phyloP scores from a whole-genome alignment of 2,888 invertebrate genomes.

The Macrosiphum euphorbiae region DNA sequence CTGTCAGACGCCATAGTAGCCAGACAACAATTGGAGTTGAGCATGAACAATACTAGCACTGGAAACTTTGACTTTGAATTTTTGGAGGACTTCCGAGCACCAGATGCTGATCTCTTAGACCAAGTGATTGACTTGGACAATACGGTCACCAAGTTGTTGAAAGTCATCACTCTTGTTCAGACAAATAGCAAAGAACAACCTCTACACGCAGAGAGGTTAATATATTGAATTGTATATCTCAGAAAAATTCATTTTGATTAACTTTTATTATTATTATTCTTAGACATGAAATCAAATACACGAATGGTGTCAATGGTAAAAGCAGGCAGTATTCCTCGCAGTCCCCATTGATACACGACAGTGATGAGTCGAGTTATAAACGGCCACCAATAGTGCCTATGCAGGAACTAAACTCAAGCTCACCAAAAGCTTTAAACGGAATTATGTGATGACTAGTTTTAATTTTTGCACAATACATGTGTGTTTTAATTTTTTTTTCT shows the following conservation, averaged over 20 bases:
- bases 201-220: slow-evolving; percentile 26
- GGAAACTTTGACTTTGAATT: slow-evolving; percentile 67
- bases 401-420: slow-evolving; percentile 57
- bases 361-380: slow-evolving; percentile 38
- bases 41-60: slow-evolving; percentile 68
- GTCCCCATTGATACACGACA: slow-evolving; percentile 32
- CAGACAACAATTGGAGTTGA: slow-evolving; percentile 77
- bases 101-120: slow-evolving; percentile 77
- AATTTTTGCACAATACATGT: slow-evolving; percentile 41
- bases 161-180: slow-evolving; percentile 70
- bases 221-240: neutral
- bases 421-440: slow-evolving; percentile 60
- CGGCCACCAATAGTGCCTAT: slow-evolving; percentile 19
- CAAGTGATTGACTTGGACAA: slow-evolving; percentile 84
- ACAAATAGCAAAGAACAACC: slow-evolving; percentile 56
- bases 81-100: slow-evolving; percentile 72
- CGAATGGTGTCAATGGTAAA: slow-evolving; percentile 36
- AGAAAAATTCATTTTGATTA: neutral
- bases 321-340: slow-evolving; percentile 35
- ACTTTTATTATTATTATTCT: neutral
- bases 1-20: slow-evolving; percentile 83
- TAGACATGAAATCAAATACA: slow-evolving; percentile 52
- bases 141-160: slow-evolving; percentile 80
- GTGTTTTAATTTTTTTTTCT: slow-evolving; percentile 33
- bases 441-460: slow-evolving; percentile 55